Evolutionary conservation across 2,888 invertebrate genomes (phyloP).

Genomic region (Neoscelio sp.): DNA sequence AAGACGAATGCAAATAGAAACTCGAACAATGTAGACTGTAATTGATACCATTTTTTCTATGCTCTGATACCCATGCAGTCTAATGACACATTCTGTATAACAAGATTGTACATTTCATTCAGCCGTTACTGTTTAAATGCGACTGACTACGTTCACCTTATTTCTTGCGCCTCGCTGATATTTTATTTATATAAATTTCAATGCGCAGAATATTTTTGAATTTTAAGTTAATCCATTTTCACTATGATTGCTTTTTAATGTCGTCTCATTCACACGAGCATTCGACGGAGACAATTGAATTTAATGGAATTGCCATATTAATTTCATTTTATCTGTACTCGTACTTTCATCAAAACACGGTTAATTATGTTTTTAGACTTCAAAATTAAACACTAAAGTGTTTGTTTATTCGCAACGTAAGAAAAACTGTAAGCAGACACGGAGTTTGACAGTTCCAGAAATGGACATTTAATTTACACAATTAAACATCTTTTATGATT

Average conservation of each 20-base stretch:
- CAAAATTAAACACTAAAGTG: too few species aligned
- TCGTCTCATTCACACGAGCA: constrained; percentile 12
- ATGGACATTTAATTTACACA: too few species aligned
- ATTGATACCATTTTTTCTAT: constrained; percentile 47
- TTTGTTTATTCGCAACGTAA: too few species aligned
- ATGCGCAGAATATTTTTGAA: constrained; percentile 38
- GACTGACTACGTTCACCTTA: constrained; percentile 44
- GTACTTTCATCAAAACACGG: neutral
- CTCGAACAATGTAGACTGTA: constrained; percentile 25
- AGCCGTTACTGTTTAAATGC: constrained; percentile 31
- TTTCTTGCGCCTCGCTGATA: constrained; percentile 3
- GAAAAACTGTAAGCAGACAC: too few species aligned
- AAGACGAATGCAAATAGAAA: neutral
- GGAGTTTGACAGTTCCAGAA: too few species aligned
- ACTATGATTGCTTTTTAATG: constrained; percentile 42
- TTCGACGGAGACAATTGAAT: too few species aligned
- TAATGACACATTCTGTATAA: constrained; percentile 47
- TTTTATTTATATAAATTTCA: constrained; percentile 52
- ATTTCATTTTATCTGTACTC: neutral
- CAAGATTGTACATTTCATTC: constrained; percentile 40
- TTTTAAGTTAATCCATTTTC: constrained; percentile 43
- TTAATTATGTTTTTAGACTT: neutral
- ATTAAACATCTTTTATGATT: too few species aligned
- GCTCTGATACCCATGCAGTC: constrained; percentile 44
- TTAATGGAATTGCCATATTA: neutral